These are phyloP conservation scores for Pseudocheirus occidentalis DNA, from an alignment of 2,797 vertebrate genomes.

Conservation along the genomic window DNA sequence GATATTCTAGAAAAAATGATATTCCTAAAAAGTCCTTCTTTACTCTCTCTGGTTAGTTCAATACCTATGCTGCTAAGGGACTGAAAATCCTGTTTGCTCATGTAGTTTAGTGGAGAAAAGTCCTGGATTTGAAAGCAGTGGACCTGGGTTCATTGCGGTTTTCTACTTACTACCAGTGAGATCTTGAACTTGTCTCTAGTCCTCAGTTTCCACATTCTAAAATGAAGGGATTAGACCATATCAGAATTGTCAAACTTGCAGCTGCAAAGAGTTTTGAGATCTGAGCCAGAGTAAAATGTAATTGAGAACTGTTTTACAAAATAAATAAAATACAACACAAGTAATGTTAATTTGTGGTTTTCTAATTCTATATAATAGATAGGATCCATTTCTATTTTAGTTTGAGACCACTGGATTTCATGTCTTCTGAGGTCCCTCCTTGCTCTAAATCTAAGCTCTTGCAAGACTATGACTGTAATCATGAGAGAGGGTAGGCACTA, in stretches of 20 bases:
- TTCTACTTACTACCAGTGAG: neutral
- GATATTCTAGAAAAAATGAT: neutral
- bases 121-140: neutral
- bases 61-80: neutral
- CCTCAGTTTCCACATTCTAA: neutral
- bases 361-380: neutral
- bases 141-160: neutral
- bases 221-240: neutral
- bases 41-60: neutral
- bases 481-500: neutral
- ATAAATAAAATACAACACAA: neutral
- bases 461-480: too few species aligned
- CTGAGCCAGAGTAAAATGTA: neutral
- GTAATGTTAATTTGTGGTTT: neutral
- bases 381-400: neutral
- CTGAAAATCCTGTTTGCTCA: neutral
- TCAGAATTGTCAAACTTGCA: neutral
- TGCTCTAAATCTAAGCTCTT: neutral
- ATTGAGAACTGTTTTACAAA: neutral
- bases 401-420: neutral
- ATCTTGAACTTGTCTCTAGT: neutral
- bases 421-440: neutral
- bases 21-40: neutral
- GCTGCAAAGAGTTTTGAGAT: neutral
- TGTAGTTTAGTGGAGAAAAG: neutral